Evolutionary conservation across 1,140 invertebrate species (phyloP).

Genomic region (Amphibalanus amphitrite): DNA sequence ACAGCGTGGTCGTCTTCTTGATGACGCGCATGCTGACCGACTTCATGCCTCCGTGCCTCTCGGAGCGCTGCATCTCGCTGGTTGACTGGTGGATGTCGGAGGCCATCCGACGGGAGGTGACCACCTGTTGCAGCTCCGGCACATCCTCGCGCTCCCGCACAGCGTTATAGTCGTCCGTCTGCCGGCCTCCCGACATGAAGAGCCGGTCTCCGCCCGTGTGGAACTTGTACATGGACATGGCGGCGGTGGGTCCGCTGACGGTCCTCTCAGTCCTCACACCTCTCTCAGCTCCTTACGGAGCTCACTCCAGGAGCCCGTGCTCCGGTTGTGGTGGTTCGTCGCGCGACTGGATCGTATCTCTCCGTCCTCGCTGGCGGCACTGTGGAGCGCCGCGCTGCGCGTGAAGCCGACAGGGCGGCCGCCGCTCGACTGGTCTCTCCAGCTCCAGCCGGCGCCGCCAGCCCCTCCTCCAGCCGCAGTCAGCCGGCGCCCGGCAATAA

Average conservation of each 20-base stretch:
- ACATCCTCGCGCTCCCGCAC: not conserved
- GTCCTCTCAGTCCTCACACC: not conserved
- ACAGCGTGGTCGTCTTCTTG: conserved; percentile 73
- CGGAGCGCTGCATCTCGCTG: conserved; percentile 48
- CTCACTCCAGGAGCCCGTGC: too few relatives aligned
- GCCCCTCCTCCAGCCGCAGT: too few relatives aligned
- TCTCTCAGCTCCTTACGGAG: too few relatives aligned
- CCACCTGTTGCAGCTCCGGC: conserved; percentile 46
- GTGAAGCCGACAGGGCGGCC: too few relatives aligned
- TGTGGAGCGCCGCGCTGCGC: not conserved
- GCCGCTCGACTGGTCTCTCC: not conserved
- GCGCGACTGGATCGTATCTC: not conserved
- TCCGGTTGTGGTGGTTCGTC: not conserved
- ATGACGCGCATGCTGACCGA: conserved; percentile 66
- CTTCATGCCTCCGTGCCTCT: conserved; percentile 36
- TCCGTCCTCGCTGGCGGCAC: not conserved
- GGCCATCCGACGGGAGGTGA: conserved; percentile 59
- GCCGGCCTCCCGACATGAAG: not conserved
- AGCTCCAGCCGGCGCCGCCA: too few relatives aligned
- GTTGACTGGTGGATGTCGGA: conserved; percentile 54
- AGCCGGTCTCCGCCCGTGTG: conserved; percentile 3
- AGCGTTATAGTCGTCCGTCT: not conserved
- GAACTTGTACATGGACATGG: conserved; percentile 2
- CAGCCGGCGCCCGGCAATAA: not conserved
- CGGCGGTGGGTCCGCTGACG: too few relatives aligned